Percentiles rank a stretch among this genome's conserved stretches.
Conservation (phyloP, 2,113 vertebrate species). For the Onychorhynchus coronatus region DNA sequence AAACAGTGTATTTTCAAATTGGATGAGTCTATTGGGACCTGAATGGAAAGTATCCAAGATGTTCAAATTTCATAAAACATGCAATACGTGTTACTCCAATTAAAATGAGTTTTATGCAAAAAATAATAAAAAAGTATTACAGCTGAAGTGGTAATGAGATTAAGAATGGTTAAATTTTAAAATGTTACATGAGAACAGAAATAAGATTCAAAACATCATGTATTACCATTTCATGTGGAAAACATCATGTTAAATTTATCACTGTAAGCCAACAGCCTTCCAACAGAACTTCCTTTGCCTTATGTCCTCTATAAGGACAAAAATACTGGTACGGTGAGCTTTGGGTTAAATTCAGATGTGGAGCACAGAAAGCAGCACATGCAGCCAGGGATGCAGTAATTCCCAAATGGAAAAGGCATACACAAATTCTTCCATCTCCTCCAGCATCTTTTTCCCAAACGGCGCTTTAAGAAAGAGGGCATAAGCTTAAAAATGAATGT, state of each 20-base stretch:
- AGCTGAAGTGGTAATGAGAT: constrained; percentile 12
- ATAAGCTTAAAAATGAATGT: background rate
- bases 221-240: background rate
- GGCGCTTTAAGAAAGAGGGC: background rate
- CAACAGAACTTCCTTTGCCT: background rate
- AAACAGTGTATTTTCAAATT: constrained; percentile 59
- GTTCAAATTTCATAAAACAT: constrained; percentile 62
- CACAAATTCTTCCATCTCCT: background rate
- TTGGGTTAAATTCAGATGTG: background rate
- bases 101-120: constrained; percentile 48
- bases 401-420: background rate
- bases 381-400: background rate
- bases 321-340: background rate
- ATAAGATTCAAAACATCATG: background rate
- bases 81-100: constrained; percentile 19
- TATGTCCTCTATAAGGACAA: background rate
- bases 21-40: constrained; percentile 45
- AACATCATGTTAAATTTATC: background rate
- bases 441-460: background rate
- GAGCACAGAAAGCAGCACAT: background rate
- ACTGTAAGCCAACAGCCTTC: background rate
- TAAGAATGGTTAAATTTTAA: constrained; percentile 12
- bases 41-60: constrained; percentile 59
- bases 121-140: background rate
- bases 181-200: background rate